These are phyloP conservation scores for Gorsachius magnificus DNA, from an alignment of 2,797 vertebrate species.

Conservation along the genomic window DNA sequence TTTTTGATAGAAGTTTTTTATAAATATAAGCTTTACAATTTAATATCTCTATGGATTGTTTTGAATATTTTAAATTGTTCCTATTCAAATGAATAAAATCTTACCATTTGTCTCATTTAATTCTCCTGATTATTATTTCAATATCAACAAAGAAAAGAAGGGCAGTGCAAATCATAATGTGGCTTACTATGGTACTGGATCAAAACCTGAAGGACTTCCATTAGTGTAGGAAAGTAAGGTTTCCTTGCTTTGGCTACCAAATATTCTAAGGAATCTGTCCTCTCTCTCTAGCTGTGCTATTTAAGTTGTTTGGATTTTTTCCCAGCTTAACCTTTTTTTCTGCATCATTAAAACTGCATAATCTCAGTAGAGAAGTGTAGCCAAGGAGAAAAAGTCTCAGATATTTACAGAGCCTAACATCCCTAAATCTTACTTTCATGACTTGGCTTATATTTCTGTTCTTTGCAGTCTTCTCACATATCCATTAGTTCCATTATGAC, in stretches of 20 bases:
- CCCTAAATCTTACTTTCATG: not conserved
- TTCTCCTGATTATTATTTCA: not conserved
- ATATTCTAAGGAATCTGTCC: not conserved
- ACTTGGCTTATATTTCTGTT: not conserved
- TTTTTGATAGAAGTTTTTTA: not conserved
- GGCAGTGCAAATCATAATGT: not conserved
- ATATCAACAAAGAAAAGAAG: not conserved
- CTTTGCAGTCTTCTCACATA: not conserved
- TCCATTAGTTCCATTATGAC: not conserved
- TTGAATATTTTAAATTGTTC: not conserved
- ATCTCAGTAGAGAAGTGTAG: not conserved
- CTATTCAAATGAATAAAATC: not conserved
- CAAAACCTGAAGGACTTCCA: not conserved
- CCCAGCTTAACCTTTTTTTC: not conserved
- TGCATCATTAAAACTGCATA: not conserved
- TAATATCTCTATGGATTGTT: not conserved
- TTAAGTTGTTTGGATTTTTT: not conserved
- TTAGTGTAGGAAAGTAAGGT: not conserved
- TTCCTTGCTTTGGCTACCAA: not conserved
- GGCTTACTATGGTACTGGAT: not conserved
- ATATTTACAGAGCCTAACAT: not conserved
- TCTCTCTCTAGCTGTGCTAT: not conserved
- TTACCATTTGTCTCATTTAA: not conserved
- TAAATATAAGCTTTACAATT: not conserved
- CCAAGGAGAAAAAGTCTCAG: not conserved